Base-by-base conservation (phyloP, 2,888 invertebrate genomes). In the Schizotus pectinicornis region DNA sequence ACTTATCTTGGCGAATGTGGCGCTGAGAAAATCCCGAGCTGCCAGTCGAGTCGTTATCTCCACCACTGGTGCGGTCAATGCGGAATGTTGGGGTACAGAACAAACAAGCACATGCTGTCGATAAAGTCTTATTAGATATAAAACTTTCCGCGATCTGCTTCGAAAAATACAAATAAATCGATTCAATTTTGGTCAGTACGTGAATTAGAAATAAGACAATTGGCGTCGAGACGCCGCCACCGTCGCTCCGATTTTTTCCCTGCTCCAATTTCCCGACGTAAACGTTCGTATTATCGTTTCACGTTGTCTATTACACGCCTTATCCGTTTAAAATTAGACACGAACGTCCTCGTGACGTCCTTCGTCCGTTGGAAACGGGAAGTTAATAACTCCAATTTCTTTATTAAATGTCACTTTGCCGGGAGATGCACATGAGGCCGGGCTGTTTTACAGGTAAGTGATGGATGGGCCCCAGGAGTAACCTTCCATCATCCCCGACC, bases 401-500 rank as follows among this genome's bases (percentile, higher is more conserved):
- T 61, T 64, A 65, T 54, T 64, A 63, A 63, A 67, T 68, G 65
- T 63, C 65, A 67, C 65, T 58, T 57, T 47, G 43, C 51, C 42
- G 53, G 46, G 65, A 57, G 61, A 62, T 64, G 66, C 67, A 68
- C 66, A 63, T 62, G 58, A 59, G 64, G 63, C 59, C 64, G 52
- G 56, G 61, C 46, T 59, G 64, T 63, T 62, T 59, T 56, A 48
- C 65, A 70, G 68, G 71, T 73, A 71, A 72, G 70, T 72, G 71
- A 73, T 71, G 70, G 70, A 73, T 73, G 70, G 64, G 61, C 67
- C 72, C 67, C 71, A 43, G 46, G 72, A 62, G 71, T 61, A 58
- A 64, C 63, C 62, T 68, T 71, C 69, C 69, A 69, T 71, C 71
- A 71, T 68, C 63, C 65, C 65, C 56, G 62, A 63, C 70, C 70